These are phyloP conservation scores for Eulemur macaco DNA, from an alignment of 2,113 vertebrate species.

Conservation along the genomic window DNA sequence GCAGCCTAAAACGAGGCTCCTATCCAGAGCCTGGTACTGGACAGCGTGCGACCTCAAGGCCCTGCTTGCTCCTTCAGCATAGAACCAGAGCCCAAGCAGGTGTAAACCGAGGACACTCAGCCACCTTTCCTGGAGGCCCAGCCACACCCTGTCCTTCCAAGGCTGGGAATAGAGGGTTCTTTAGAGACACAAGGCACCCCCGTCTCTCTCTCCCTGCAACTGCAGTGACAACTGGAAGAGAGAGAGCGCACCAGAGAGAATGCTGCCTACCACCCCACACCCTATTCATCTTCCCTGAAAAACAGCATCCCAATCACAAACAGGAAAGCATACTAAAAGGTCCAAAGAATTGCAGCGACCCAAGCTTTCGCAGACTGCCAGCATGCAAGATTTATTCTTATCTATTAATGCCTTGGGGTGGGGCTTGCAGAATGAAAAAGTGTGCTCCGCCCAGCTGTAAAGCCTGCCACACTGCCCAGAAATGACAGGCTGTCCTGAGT, in stretches of 20 bases:
- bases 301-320: background rate
- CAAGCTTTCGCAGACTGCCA: background rate
- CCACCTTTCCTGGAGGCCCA: background rate
- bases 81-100: background rate
- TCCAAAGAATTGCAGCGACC: background rate
- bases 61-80: background rate
- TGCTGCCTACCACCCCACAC: background rate
- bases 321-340: background rate
- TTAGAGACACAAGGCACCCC: background rate
- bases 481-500: background rate
- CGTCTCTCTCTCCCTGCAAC: rapidly evolving
- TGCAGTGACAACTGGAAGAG: background rate
- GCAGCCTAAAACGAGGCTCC: background rate
- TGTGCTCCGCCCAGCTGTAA: rapidly evolving
- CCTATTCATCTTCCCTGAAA: background rate
- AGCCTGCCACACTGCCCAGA: background rate
- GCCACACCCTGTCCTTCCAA: background rate
- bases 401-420: background rate
- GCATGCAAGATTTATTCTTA: background rate
- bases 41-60: background rate
- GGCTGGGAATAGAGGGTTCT: background rate
- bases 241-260: background rate
- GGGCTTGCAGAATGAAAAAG: background rate
- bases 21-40: too few relatives aligned
- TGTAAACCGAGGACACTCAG: background rate